Conservation (phyloP, 2,113 vertebrate species). For the Ariopsis seemanni region DNA sequence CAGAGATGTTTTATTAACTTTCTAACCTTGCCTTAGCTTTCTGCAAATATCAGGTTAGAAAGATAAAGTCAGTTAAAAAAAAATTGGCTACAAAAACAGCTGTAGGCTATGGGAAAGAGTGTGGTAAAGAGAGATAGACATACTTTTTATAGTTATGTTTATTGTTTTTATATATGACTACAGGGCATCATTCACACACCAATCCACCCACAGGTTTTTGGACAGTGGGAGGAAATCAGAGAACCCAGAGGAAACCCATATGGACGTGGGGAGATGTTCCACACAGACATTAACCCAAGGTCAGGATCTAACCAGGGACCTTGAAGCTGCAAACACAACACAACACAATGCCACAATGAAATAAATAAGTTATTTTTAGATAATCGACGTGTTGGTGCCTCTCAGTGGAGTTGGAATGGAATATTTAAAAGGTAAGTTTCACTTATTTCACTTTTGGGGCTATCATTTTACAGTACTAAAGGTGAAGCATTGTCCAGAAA, state of each 20-base stretch:
- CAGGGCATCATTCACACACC: background rate
- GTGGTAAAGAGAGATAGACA: background rate
- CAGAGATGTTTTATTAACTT: constrained; percentile 3
- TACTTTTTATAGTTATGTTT: background rate
- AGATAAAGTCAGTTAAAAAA: background rate
- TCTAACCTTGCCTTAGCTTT: background rate
- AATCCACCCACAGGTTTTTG: background rate
- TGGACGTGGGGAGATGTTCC: background rate
- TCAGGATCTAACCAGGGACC: background rate
- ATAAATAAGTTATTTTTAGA: background rate
- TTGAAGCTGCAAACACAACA: background rate
- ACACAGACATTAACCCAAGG: background rate
- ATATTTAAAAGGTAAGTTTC: background rate
- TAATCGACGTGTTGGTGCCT: background rate
- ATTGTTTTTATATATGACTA: background rate
- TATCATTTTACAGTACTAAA: background rate
- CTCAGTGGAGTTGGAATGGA: background rate
- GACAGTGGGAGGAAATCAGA: background rate
- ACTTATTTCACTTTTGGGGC: background rate
- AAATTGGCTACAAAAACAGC: background rate
- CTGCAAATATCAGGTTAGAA: background rate
- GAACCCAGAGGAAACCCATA: background rate
- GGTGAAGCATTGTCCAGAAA: no score
- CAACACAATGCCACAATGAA: background rate
- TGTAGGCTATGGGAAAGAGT: background rate